Base-by-base conservation (phyloP, 1,140 invertebrate genomes). In the Drosophila novamexicana region DNA sequence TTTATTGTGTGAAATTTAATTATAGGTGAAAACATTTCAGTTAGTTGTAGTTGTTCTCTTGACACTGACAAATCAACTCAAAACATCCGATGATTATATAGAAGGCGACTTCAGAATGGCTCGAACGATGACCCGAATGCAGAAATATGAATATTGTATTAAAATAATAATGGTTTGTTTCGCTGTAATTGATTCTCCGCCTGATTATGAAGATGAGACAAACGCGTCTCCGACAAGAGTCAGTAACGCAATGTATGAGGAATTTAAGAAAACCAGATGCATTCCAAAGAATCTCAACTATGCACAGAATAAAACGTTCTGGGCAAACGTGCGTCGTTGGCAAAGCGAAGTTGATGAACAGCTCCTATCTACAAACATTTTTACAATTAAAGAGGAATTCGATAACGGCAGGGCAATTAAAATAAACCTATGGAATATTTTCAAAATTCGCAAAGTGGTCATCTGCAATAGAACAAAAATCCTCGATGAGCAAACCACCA, bases 161-260 rank as follows among this genome's bases (percentile, higher is more conserved):
- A 83, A 83, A 53, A 49, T 79, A 8, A 10, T 72, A 1, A 29
- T 22, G 42, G 34, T 79, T 7, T 83, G 81, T 12, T 49, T 49
- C 4, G 14, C 69, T 16, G 7, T 80, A 7, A 49, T 32, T 34
- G 81, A 83, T 36, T 22, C 44, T 1, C 62, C 57, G 0, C 39
- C 45, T 4, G 72, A 78, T 36, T 71, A 75, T 47, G 37, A 44
- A 0, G 73, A 67, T 14, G 22, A 29, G 0, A 0, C 0, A 0
- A 29, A 29, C 22, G 4, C 22, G 22, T 29, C 22, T 4, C 22
- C 22, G 22, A 29, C 22, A 5, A 29, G 22, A 29, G 22, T 29
- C 22, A 29, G 4, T 29, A 5, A 29, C 22, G 22, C 22, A 29
- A 29, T 29, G 22, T 4, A 29, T 5, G 22, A 29, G 3, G 45